Evolutionary conservation across 2,113 vertebrate genomes (phyloP), one percentile per base, ranked within the genome.

Genomic region (Pollachius pollachius): DNA sequence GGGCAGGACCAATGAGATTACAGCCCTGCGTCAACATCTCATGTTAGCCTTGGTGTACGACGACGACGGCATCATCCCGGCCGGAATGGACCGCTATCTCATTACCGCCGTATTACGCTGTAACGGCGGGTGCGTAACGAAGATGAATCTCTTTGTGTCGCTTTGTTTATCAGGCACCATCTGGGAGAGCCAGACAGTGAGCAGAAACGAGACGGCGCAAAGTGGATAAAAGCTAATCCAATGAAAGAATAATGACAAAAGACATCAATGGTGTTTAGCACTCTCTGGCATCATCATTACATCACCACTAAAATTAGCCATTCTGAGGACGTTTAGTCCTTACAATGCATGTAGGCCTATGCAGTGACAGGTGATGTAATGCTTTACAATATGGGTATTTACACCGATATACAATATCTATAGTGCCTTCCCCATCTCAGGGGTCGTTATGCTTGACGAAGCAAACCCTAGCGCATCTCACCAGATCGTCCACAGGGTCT

Each of bases 1-100:
- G 78, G 81, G 66, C 8, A 64, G 67, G 78, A 79, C 67, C 81
- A 69, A 86, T 76, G 72, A 6, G 54, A 84, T 85, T 76, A 77
- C 64, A 57, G 65, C 41, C 62, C 68, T 72, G 74, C 65, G 67
- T 58, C 8, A 17, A 52, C 60, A 65, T 67, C 69, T 70, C n/a
- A 64, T 48, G 57, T 79, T n/a, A n/a, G 4, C 54, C 54, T n/a
- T 16, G 16, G n/a, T 13, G 8, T 7, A 48, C 12, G 37, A 41
- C 67, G 0, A 64, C 63, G 70, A 69, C 78, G 75, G n/a, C 58
- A 69, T 71, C 52, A 79, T 64, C 70, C 70, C 61, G 69, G 62
- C 62, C 19, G 37, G 70, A 86, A 77, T 68, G 79, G 70, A 72
- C 75, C 64, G 73, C 67, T 76, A 82, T 82, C 79, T 74, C 65